Evolutionary conservation across 2,888 invertebrate genomes (phyloP).

Genomic region (Spilosoma lubricipeda): DNA sequence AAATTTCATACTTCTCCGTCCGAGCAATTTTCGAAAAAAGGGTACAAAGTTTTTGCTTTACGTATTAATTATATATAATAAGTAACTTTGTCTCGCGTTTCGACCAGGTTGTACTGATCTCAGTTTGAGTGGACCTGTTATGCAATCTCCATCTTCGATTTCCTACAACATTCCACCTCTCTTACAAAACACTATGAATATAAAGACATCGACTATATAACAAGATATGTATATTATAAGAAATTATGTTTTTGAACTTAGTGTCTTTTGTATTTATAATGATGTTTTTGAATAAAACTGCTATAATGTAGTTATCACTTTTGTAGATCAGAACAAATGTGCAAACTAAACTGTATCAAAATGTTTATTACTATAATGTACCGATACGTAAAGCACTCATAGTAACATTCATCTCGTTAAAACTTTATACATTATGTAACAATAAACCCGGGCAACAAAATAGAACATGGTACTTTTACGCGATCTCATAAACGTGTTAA

Average conservation of each 20-base stretch:
- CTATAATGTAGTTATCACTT: neutral
- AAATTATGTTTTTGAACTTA: neutral
- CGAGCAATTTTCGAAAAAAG: too few species aligned
- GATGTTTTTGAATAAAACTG: neutral
- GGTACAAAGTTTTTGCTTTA: too few species aligned
- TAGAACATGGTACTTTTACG: constrained; percentile 68
- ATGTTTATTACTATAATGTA: constrained; percentile 20
- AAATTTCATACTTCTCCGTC: too few species aligned
- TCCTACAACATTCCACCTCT: neutral
- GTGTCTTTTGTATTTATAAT: too few species aligned
- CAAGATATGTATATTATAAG: neutral
- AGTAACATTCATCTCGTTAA: constrained; percentile 30
- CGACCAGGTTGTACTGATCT: too few species aligned
- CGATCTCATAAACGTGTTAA: constrained; percentile 67
- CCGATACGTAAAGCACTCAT: constrained; percentile 33
- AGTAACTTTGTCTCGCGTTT: too few species aligned
- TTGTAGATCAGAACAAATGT: neutral
- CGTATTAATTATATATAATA: too few species aligned
- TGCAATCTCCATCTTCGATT: too few species aligned
- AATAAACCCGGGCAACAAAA: constrained; percentile 61
- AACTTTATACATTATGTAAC: constrained; percentile 27
- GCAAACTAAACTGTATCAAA: neutral
- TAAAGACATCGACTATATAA: neutral
- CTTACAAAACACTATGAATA: neutral
- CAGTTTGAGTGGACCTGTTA: neutral